Percentiles rank a stretch among this genome's conserved stretches.
phyloP scores from a whole-genome alignment of 2,797 vertebrate species.

The Poecilia wingei region DNA sequence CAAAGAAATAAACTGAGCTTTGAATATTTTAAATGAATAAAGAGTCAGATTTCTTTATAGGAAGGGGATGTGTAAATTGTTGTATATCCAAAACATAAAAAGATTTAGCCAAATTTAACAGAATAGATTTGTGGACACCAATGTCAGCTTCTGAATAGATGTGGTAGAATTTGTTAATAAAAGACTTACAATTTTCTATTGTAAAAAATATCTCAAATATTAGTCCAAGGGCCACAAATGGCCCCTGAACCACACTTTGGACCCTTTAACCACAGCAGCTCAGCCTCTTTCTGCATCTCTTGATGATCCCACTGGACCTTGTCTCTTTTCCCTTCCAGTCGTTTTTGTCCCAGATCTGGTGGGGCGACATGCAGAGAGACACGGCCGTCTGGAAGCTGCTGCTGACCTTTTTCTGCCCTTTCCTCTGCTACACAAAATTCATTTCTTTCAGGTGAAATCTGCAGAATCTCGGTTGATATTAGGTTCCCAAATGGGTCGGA shows the following conservation, averaged over 20 bases:
- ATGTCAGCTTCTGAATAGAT: background rate
- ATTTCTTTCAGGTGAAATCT: slow-evolving; percentile 86
- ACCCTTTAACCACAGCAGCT: background rate
- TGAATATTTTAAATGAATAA: background rate
- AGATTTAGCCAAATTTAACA: background rate
- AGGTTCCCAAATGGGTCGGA: background rate
- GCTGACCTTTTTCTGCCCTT: slow-evolving; percentile 85
- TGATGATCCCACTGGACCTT: background rate
- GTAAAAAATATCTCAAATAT: background rate
- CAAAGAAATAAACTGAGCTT: background rate
- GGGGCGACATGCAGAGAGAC: slow-evolving; percentile 88
- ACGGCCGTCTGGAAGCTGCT: slow-evolving; percentile 87
- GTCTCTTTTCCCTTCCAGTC: slow-evolving; percentile 65
- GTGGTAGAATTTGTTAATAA: no score
- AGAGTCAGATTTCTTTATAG: background rate
- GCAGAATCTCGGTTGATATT: background rate
- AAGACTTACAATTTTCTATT: no score
- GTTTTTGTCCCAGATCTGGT: slow-evolving; percentile 91
- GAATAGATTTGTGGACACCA: background rate
- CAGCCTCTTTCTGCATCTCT: background rate
- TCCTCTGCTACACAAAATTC: slow-evolving; percentile 86
- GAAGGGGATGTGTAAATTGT: background rate
- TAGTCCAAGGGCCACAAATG: background rate
- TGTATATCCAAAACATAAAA: background rate
- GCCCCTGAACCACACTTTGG: background rate